Conservation (phyloP, 1,140 invertebrate species). For the Drosophila sucinea region DNA sequence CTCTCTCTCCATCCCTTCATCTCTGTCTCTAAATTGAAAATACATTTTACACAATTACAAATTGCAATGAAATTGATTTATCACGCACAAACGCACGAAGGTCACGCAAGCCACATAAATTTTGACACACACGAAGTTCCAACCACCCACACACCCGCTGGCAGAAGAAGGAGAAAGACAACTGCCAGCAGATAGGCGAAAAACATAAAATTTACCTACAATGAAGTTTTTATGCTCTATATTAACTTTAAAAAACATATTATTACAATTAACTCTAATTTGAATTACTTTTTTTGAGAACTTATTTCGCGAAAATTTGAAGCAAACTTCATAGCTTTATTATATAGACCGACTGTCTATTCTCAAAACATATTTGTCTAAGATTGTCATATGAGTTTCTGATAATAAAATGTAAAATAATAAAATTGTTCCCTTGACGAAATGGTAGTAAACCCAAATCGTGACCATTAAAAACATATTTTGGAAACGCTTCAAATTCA, state of each 20-base stretch:
- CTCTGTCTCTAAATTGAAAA: slow-evolving; percentile 63
- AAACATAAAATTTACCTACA: neutral
- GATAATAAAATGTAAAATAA: too few species aligned
- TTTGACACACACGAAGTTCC: slow-evolving; percentile 53
- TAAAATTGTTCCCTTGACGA: too few species aligned
- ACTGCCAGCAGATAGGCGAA: neutral
- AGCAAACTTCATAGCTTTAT: too few species aligned
- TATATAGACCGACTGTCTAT: too few species aligned
- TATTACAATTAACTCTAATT: too few species aligned
- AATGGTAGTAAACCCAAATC: too few species aligned
- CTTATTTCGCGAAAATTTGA: too few species aligned
- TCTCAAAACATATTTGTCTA: too few species aligned
- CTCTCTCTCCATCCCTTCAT: neutral
- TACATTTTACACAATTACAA: slow-evolving; percentile 81
- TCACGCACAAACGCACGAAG: slow-evolving; percentile 76
- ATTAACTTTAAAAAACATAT: neutral
- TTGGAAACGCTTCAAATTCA: too few species aligned
- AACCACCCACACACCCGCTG: neutral
- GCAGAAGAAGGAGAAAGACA: slow-evolving; percentile 3
- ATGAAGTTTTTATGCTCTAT: neutral
- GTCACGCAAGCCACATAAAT: slow-evolving; percentile 78
- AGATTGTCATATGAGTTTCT: too few species aligned
- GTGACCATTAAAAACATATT: too few species aligned
- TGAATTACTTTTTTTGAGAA: too few species aligned
- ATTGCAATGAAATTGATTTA: slow-evolving; percentile 81